A percentile compares a stretch with the other conserved stretches of the same genome.
Conservation (phyloP, 2,888 invertebrate genomes). For the Mesorhabditis spiculigera region DNA sequence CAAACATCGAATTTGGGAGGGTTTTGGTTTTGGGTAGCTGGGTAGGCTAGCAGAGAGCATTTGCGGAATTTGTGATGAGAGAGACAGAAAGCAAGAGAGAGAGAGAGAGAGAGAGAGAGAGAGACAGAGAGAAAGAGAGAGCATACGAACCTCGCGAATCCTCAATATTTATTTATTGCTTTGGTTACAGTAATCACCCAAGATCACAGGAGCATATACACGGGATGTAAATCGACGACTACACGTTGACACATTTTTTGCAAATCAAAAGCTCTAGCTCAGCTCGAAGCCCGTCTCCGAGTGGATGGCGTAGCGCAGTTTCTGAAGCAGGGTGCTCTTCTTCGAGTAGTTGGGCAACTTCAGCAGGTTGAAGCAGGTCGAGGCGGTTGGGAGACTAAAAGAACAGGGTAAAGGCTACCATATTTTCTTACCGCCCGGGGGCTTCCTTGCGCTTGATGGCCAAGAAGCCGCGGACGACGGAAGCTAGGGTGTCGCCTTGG, state of each 20-base stretch:
- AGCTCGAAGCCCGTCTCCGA: slow-evolving; percentile 98
- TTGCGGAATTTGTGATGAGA: not conserved
- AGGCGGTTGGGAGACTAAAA: slow-evolving; percentile 88
- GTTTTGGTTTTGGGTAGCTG: too few species aligned
- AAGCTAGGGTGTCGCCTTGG: slow-evolving; percentile 72
- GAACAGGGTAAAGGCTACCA: not conserved
- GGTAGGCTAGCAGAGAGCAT: too few species aligned
- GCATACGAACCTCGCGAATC: not conserved
- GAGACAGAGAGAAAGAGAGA: not conserved
- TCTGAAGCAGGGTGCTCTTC: slow-evolving; percentile 87
- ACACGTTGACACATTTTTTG: not conserved
- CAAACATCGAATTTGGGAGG: too few species aligned
- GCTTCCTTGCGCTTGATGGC: slow-evolving; percentile 65
- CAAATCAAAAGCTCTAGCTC: slow-evolving; percentile 19
- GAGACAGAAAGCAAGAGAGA: not conserved
- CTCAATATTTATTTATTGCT: not conserved
- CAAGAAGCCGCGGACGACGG: slow-evolving; percentile 94
- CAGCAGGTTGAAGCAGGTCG: slow-evolving; percentile 95
- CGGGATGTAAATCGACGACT: not conserved
- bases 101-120: not conserved
- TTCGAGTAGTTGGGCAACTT: slow-evolving; percentile 98
- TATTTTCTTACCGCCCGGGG: slow-evolving; percentile 19
- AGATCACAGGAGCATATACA: too few species aligned
- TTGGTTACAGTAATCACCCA: not conserved
- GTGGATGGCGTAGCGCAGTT: slow-evolving; percentile 90